phyloP scores from a whole-genome alignment of 2,888 invertebrate species.

The Hypolimnas misippus region DNA sequence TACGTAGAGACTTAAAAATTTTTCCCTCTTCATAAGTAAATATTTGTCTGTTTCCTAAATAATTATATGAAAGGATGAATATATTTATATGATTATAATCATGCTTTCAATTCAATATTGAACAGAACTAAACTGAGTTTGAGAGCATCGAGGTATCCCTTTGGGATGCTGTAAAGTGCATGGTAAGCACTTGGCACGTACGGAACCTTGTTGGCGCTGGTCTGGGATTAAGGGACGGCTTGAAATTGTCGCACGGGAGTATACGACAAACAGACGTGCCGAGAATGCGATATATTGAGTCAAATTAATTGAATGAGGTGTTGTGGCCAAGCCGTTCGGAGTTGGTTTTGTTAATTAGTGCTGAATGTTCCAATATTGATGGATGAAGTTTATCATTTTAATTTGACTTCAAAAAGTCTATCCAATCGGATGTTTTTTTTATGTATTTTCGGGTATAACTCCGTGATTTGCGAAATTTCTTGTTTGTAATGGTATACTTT shows the following conservation, averaged over 20 bases:
- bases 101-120: slow-evolving; percentile 9
- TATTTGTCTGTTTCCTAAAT: too few relatives aligned
- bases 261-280: slow-evolving; percentile 12
- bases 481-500: too few relatives aligned
- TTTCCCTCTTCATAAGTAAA: too few relatives aligned
- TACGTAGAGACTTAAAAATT: too few relatives aligned
- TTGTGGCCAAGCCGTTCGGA: background rate
- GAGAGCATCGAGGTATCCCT: slow-evolving; percentile 15
- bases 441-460: too few relatives aligned
- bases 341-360: background rate
- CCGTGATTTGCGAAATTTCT: too few relatives aligned
- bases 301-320: slow-evolving; percentile 15
- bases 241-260: slow-evolving; percentile 19
- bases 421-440: too few relatives aligned
- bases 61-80: too few relatives aligned
- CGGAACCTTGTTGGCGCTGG: slow-evolving; percentile 15
- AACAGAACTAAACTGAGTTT: slow-evolving; percentile 1
- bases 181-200: slow-evolving; percentile 32
- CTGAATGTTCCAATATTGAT: background rate
- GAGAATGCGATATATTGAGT: slow-evolving; percentile 11
- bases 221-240: slow-evolving; percentile 15
- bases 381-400: too few relatives aligned
- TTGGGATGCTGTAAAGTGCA: slow-evolving; percentile 30
- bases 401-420: too few relatives aligned
- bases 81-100: too few relatives aligned